Evolutionary conservation across 37 sponge, comb jelly and placozoan species (phyloP).

Genomic region (Amphimedon queenslandica): DNA sequence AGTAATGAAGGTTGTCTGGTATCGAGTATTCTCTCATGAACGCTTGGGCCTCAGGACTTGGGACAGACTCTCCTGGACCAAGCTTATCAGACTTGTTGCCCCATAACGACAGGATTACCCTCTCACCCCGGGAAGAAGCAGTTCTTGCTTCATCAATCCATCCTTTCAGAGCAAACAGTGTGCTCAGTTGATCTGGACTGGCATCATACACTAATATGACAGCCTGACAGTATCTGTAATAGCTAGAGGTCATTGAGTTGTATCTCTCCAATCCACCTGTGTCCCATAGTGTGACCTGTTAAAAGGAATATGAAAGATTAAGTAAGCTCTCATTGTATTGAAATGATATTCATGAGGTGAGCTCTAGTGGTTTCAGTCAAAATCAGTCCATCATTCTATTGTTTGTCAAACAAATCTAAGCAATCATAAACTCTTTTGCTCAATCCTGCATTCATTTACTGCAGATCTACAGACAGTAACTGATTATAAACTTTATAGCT

Average conservation of each 20-base stretch:
- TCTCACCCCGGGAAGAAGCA: not conserved
- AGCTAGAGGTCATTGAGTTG: conserved; percentile 34
- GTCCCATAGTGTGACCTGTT: conserved; percentile 50
- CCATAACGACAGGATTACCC: conserved; percentile 36
- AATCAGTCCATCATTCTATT: too few relatives aligned
- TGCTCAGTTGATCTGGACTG: not conserved
- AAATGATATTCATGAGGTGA: too few relatives aligned
- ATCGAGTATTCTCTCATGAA: conserved; percentile 11
- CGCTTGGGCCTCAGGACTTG: not conserved
- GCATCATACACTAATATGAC: conserved; percentile 46
- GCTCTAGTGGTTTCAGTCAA: too few relatives aligned
- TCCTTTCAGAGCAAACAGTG: conserved; percentile 9
- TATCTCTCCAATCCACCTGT: conserved; percentile 24
- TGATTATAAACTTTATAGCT: too few relatives aligned
- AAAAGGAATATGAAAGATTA: too few relatives aligned
- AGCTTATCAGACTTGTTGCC: conserved; percentile 41
- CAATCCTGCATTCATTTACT: too few relatives aligned
- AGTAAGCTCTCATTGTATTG: too few relatives aligned
- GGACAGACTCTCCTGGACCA: not conserved
- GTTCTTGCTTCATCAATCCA: conserved; percentile 19
- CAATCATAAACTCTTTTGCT: too few relatives aligned
- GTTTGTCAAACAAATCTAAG: too few relatives aligned
- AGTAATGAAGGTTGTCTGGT: conserved; percentile 13
- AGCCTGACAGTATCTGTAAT: conserved; percentile 28
- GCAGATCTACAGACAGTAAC: too few relatives aligned